Base-by-base conservation (phyloP, 2,113 vertebrate species). In the Baryphthengus martii region DNA sequence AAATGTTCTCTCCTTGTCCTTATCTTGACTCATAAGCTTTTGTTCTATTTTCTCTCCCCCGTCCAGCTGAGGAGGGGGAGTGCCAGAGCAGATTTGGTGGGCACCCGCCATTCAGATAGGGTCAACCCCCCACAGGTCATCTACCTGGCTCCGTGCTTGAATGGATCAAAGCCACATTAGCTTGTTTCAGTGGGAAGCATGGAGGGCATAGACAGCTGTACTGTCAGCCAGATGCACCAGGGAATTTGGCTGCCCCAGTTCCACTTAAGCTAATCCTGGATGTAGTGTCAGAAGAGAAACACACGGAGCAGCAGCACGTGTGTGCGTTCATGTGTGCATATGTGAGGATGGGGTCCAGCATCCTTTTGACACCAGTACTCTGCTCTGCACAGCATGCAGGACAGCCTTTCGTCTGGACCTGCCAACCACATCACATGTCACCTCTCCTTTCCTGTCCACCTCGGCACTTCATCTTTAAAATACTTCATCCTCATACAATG, bases 401-500 rank as follows among this genome's bases (percentile, higher is more conserved):
- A 65, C 62, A 65, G 39, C 18, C 13, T 58, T 73, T 42, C 0
- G 0, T 55, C 12, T 52, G 26, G 39, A 78, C 49, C 24, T 78
- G 84, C 17, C 68, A 71, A 37, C 6, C 20, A n/a, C 7, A 65
- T 49, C 45, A 70, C 45, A 85, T 63, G 23, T 50, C 3, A 2
- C 18, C 17, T 16, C 35, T 74, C 62, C 62, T 65, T 65, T 65
- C 33, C 44, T 82, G 29, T 47, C 24, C 35, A 68, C 18, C 21
- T 61, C 42, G 62, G 29, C 39, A 65, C 39, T 65, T 67, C 21
- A 61, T 40, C 45, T 95, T 61, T 40, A 47, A 71, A 39, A 50
- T 5, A 18, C 17, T 63, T 10, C 28, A 20, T 39, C 20, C 26
- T 13, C 16, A 29, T 42, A 55, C 1, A 11, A 56, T 0, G 2